Conservation (phyloP, 2,888 invertebrate genomes). For the Saturnia japonica region DNA sequence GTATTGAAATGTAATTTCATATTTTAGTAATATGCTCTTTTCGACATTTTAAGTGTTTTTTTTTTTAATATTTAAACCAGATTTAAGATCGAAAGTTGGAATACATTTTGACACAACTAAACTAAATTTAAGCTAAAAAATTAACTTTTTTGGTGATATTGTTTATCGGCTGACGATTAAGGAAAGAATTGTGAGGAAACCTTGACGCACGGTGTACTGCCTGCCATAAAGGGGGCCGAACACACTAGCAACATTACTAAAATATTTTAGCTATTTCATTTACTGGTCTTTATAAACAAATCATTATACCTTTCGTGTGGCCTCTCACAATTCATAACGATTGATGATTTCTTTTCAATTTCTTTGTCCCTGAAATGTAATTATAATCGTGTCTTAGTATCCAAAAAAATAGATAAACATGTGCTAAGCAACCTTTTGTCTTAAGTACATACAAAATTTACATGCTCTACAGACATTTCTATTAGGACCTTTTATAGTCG, state of each 20-base stretch:
- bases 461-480: not conserved
- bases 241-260: not conserved
- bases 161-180: not conserved
- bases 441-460: too few species aligned
- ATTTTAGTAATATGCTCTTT: not conserved
- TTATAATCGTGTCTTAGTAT: conserved; percentile 6
- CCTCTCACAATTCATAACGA: conserved; percentile 64
- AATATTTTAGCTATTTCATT: not conserved
- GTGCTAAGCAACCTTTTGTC: not conserved
- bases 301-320: conserved; percentile 64
- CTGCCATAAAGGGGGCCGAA: not conserved
- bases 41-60: not conserved
- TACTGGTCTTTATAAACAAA: not conserved
- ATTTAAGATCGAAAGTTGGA: too few species aligned
- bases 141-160: not conserved
- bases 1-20: not conserved
- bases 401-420: not conserved
- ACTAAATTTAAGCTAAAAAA: too few species aligned
- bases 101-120: too few species aligned
- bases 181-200: not conserved
- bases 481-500: not conserved
- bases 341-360: conserved; percentile 52
- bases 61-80: too few species aligned
- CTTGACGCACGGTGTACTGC: not conserved
- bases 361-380: conserved; percentile 60